Evolutionary conservation across 2,113 vertebrate genomes (phyloP).

Genomic region (Cervus canadensis): DNA sequence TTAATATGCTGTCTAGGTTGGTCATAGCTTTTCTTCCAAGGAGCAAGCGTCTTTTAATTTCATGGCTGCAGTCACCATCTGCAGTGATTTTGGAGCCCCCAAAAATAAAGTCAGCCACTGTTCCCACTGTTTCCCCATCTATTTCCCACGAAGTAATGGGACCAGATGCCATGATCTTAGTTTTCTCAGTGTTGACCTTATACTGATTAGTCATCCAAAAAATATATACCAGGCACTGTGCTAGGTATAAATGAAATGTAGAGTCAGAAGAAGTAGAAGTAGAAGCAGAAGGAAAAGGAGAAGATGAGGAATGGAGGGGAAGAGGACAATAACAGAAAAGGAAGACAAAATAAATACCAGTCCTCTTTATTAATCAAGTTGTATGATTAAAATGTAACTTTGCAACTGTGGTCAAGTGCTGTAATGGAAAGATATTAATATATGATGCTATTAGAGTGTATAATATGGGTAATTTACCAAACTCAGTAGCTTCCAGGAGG

Average conservation of each 20-base stretch:
- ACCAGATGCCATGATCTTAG: background rate
- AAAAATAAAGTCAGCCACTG: background rate
- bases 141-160: background rate
- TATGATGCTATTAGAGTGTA: background rate
- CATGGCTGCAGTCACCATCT: background rate
- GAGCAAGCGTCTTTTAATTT: background rate
- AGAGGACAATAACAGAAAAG: background rate
- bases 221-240: background rate
- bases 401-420: background rate
- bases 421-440: background rate
- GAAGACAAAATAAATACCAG: background rate
- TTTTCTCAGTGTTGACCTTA: too few species aligned
- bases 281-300: background rate
- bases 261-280: background rate
- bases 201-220: background rate
- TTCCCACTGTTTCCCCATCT: background rate
- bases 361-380: background rate
- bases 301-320: background rate
- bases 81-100: background rate
- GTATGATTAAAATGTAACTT: slow-evolving; percentile 14
- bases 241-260: background rate
- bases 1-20: background rate
- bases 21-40: background rate
- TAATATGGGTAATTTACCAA: background rate
- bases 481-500: background rate